Conservation (phyloP, 2,113 vertebrate genomes). For the Polyodon spathula region DNA sequence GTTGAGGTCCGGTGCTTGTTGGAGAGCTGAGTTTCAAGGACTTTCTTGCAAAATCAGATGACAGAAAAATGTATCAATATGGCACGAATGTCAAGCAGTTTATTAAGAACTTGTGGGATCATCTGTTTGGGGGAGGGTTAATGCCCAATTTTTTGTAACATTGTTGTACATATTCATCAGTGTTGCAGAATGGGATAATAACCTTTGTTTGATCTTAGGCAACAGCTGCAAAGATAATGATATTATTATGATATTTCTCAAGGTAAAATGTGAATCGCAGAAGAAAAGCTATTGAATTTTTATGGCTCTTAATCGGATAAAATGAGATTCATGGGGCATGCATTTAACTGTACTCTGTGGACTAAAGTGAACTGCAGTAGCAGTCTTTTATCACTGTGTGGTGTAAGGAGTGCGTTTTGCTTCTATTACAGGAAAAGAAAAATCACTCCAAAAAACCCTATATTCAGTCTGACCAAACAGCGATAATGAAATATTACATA, state of each 20-base stretch:
- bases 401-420: constrained; percentile 50
- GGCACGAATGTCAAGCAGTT: constrained; percentile 67
- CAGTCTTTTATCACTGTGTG: constrained; percentile 44
- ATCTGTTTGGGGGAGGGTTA: constrained; percentile 65
- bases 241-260: constrained; percentile 87
- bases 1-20: constrained; percentile 31
- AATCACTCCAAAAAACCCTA: constrained; percentile 32
- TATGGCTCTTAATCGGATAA: no score
- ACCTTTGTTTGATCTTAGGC: constrained; percentile 74
- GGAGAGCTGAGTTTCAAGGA: constrained; percentile 54
- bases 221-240: constrained; percentile 83
- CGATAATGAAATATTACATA: constrained; percentile 81
- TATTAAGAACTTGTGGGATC: constrained; percentile 69
- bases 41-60: no score
- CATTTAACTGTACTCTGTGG: constrained; percentile 68
- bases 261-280: constrained; percentile 84
- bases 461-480: constrained; percentile 56
- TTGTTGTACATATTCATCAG: constrained; percentile 77
- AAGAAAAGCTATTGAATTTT: constrained; percentile 87
- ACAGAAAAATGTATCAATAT: no score
- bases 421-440: constrained; percentile 33
- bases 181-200: constrained; percentile 76
- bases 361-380: constrained; percentile 51
- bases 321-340: constrained; percentile 80
- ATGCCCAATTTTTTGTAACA: constrained; percentile 72